Base-by-base conservation (phyloP, 2,888 invertebrate genomes). In the Eumerus sabulonum region DNA sequence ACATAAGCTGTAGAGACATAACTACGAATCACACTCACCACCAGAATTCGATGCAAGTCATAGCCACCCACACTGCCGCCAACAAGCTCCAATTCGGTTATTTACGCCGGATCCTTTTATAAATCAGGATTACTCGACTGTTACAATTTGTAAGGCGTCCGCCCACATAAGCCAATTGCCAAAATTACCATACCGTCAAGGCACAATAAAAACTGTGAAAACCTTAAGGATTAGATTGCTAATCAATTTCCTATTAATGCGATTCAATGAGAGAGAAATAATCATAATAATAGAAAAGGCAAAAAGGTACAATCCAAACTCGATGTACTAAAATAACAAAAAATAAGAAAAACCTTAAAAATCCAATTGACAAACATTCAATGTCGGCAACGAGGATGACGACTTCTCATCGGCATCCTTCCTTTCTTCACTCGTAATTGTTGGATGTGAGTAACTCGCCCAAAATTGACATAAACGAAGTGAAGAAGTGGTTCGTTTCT, bases 401-500 rank as follows among this genome's bases (percentile, higher is more conserved):
- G 47, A 18, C 42, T 11, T 53, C 45, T 63, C 62, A 62, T 48
- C n/a, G 17, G 19, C 47, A 27, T 57, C 57, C 59, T 59, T 57
- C 57, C 59, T 59, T 51, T 27, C 7, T n/a, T 40, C 59, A 73
- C 53, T 66, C 76, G 64, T 60, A 53, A 70, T 60, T 64, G 53
- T 70, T 57, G 48, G 53, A 70, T 64, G 59, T 38, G 64, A 59
- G 59, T 70, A 64, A 64, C 63, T 76, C 54, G 59, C 70, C 64
- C 64, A 53, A 60, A 76, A 66, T 70, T 64, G 76, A 76, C 76
- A 76, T 70, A 70, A 76, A 70, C 60, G 70, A 76, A 70, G 7
- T 54, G 70, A 59, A 76, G 71, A 76, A 72, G 63, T 66, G 60
- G 51, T 76, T 79, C 74, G 67, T 79, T 81, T 81, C 76, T 82